phyloP scores from a whole-genome alignment of 2,888 invertebrate species.

The Tridacna gigas region DNA sequence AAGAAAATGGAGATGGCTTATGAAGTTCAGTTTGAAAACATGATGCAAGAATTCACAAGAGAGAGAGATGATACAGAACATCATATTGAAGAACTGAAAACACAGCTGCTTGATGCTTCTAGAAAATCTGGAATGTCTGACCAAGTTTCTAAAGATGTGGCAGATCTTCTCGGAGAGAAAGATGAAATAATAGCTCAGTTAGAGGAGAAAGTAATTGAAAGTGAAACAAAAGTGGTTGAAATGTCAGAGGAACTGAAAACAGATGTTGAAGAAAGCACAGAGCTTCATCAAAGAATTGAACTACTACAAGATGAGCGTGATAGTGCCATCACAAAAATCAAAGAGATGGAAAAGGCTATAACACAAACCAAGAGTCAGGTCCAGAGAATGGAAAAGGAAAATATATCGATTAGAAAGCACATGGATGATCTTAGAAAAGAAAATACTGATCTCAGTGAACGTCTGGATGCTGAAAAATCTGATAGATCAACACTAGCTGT shows the following conservation, averaged over 20 bases:
- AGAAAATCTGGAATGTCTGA: slow-evolving; percentile 87
- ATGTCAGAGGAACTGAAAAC: slow-evolving; percentile 79
- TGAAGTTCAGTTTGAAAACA: slow-evolving; percentile 75
- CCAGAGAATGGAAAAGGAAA: slow-evolving; percentile 74
- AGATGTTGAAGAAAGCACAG: slow-evolving; percentile 75
- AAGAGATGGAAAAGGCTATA: slow-evolving; percentile 72
- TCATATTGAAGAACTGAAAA: slow-evolving; percentile 90
- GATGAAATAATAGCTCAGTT: slow-evolving; percentile 94
- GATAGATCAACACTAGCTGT: slow-evolving; percentile 59
- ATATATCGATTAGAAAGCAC: slow-evolving; percentile 71
- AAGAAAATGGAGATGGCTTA: slow-evolving; percentile 75
- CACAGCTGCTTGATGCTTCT: slow-evolving; percentile 91
- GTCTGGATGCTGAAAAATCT: slow-evolving; percentile 67
- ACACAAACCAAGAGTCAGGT: slow-evolving; percentile 69
- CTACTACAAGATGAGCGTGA: slow-evolving; percentile 75
- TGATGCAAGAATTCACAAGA: slow-evolving; percentile 82
- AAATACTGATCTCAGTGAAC: slow-evolving; percentile 72
- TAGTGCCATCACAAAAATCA: slow-evolving; percentile 71
- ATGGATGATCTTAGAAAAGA: slow-evolving; percentile 76
- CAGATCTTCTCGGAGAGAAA: slow-evolving; percentile 92
- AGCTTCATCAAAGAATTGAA: slow-evolving; percentile 70
- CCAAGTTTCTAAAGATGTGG: slow-evolving; percentile 78
- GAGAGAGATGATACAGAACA: slow-evolving; percentile 80
- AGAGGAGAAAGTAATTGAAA: slow-evolving; percentile 89
- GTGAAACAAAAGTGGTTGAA: slow-evolving; percentile 79